phyloP scores from a whole-genome alignment of 2,888 invertebrate species.

The Xanthia togata region DNA sequence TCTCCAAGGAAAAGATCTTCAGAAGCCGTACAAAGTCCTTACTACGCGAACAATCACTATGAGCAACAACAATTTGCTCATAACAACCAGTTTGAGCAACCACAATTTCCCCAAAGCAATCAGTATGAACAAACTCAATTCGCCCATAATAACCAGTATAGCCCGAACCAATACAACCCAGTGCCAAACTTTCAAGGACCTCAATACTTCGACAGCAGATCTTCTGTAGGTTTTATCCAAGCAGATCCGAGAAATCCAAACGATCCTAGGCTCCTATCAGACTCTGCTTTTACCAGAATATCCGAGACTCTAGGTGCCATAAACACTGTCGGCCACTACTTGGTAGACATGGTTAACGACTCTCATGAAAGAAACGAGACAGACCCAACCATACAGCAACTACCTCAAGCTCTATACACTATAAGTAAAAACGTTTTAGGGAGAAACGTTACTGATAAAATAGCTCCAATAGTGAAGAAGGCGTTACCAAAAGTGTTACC shows the following conservation, averaged over 20 bases:
- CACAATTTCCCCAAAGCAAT: neutral
- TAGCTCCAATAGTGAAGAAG: slow-evolving; percentile 93
- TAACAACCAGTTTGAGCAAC: slow-evolving; percentile 15
- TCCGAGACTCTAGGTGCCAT: slow-evolving; percentile 94
- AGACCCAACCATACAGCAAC: slow-evolving; percentile 82
- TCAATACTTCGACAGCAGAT: slow-evolving; percentile 75
- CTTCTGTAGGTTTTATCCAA: slow-evolving; percentile 68
- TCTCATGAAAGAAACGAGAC: slow-evolving; percentile 84
- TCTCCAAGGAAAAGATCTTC: slow-evolving; percentile 85
- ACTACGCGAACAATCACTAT: slow-evolving; percentile 57
- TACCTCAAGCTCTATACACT: slow-evolving; percentile 94
- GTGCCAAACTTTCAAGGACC: slow-evolving; percentile 64
- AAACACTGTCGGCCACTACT: slow-evolving; percentile 95
- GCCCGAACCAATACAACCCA: slow-evolving; percentile 26
- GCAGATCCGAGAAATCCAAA: slow-evolving; percentile 78
- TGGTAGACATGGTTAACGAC: slow-evolving; percentile 94
- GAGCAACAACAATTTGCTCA: slow-evolving; percentile 36
- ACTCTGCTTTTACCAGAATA: slow-evolving; percentile 91
- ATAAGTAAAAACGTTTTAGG: slow-evolving; percentile 94
- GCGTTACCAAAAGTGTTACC: slow-evolving; percentile 85
- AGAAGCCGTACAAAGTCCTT: slow-evolving; percentile 66
- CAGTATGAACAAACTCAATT: slow-evolving; percentile 11
- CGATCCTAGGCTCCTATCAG: slow-evolving; percentile 90
- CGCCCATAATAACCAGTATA: slow-evolving; percentile 22
- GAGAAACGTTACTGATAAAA: slow-evolving; percentile 94